Conservation (phyloP, 2,113 vertebrate species). For the Apodemus sylvaticus region DNA sequence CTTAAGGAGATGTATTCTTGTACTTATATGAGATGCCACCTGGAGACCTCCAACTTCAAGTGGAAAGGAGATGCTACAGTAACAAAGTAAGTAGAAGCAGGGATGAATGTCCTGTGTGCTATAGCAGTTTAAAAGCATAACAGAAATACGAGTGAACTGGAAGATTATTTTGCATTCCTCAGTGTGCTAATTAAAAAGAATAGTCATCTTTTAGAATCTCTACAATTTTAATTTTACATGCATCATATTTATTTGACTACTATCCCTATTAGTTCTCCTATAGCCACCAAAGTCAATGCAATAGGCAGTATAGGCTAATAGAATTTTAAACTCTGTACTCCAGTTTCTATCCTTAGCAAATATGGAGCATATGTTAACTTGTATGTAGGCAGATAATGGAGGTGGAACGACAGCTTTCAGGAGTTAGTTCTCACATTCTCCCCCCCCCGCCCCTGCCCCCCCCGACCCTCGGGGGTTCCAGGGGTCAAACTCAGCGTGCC, state of each 20-base stretch:
- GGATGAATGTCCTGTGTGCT: rapidly evolving
- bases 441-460: too few relatives aligned
- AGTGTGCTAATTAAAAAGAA: background rate
- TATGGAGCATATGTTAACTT: background rate
- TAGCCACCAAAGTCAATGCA: background rate
- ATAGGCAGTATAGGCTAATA: background rate
- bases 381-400: background rate
- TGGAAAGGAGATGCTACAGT: background rate
- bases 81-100: background rate
- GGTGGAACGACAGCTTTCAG: background rate
- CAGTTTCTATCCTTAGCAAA: background rate
- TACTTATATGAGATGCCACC: background rate
- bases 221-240: background rate
- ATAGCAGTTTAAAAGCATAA: background rate
- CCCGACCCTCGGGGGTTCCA: too few relatives aligned
- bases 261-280: background rate
- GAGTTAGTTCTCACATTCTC: background rate
- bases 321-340: background rate
- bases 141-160: background rate
- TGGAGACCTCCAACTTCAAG: background rate
- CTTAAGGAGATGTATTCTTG: background rate
- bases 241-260: background rate
- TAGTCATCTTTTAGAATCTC: background rate
- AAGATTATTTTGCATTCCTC: background rate
- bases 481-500: background rate